Evolutionary conservation across 2,113 vertebrate genomes (phyloP).

Genomic region (Colistium nudipinnis): DNA sequence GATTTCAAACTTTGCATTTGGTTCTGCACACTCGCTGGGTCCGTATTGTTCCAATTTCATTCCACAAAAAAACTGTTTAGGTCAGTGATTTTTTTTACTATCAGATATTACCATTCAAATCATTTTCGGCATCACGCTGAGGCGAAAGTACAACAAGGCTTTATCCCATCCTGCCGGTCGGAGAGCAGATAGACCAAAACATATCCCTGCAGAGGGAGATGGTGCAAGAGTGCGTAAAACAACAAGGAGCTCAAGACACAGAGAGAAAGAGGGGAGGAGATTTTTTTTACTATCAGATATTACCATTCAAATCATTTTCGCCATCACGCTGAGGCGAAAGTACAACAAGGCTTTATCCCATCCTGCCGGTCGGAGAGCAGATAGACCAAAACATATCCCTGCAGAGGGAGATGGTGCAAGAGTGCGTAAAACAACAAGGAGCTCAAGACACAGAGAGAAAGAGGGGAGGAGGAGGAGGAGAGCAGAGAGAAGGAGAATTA

Average conservation of each 20-base stretch:
- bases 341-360: slow-evolving; percentile 67
- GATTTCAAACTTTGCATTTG: slow-evolving; percentile 38
- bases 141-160: slow-evolving; percentile 65
- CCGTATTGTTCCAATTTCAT: slow-evolving; percentile 18
- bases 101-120: slow-evolving; percentile 56
- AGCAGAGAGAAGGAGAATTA: slow-evolving; percentile 59
- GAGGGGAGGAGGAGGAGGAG: slow-evolving; percentile 26
- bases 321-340: slow-evolving; percentile 60
- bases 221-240: slow-evolving; percentile 80
- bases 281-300: slow-evolving; percentile 49
- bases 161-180: slow-evolving; percentile 70
- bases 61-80: slow-evolving; percentile 22
- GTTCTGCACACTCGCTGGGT: slow-evolving; percentile 28
- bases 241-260: slow-evolving; percentile 65
- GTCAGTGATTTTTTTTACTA: slow-evolving; percentile 39
- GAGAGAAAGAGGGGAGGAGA: slow-evolving; percentile 26
- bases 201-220: slow-evolving; percentile 75
- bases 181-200: slow-evolving; percentile 75
- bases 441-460: slow-evolving; percentile 47
- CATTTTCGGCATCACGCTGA: slow-evolving; percentile 54
- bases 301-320: slow-evolving; percentile 53
- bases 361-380: slow-evolving; percentile 71
- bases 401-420: slow-evolving; percentile 80
- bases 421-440: slow-evolving; percentile 76
- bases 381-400: slow-evolving; percentile 74